Percentiles rank a stretch among this genome's conserved stretches.
Conservation (phyloP, 2,888 invertebrate genomes). For the Papilio gigon region DNA sequence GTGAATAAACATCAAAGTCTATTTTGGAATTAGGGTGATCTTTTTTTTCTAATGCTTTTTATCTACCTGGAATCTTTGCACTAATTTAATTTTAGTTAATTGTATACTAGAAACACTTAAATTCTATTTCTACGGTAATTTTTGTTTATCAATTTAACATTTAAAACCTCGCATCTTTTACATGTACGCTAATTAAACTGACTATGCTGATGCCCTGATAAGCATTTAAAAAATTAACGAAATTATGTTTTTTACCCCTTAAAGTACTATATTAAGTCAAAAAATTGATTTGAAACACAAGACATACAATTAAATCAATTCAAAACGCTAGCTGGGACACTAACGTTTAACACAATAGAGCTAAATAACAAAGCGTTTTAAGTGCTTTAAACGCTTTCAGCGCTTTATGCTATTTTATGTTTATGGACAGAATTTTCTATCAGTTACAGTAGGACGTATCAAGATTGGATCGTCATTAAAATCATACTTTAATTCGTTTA, state of each 20-base stretch:
- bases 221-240: too few species aligned
- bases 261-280: not conserved
- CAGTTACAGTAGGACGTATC: too few species aligned
- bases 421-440: too few species aligned
- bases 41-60: conserved; percentile 48
- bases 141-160: conserved; percentile 14
- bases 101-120: conserved; percentile 14
- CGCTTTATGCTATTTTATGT: too few species aligned
- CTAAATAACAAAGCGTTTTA: too few species aligned
- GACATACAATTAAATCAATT: not conserved
- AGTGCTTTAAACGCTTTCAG: too few species aligned
- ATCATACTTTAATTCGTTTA: not conserved
- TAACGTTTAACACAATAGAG: too few species aligned
- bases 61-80: conserved; percentile 39
- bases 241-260: too few species aligned
- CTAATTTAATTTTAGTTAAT: conserved; percentile 31
- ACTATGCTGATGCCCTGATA: conserved; percentile 12
- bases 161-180: conserved; percentile 19
- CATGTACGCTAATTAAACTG: conserved; percentile 31
- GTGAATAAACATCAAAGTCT: conserved; percentile 61
- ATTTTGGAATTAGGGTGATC: conserved; percentile 55
- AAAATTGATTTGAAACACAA: not conserved
- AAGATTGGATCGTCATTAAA: not conserved
- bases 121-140: conserved; percentile 5
- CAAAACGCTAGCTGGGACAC: not conserved